Conservation (phyloP, 2,888 invertebrate genomes). For the Altica lythri region DNA sequence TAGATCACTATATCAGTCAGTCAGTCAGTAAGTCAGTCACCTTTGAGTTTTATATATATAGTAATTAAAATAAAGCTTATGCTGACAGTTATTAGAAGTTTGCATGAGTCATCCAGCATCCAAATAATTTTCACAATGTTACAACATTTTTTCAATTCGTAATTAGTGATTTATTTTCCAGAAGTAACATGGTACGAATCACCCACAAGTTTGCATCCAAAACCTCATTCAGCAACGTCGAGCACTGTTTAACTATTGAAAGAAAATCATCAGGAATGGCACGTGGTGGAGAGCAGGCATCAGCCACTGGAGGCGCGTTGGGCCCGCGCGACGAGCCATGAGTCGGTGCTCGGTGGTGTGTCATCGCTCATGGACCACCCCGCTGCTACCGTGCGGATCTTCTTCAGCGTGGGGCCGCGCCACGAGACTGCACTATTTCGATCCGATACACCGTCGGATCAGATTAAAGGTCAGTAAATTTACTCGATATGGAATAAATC, state of each 20-base stretch:
- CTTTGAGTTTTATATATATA: too few species aligned
- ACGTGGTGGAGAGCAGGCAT: slow-evolving; percentile 1
- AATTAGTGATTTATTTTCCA: slow-evolving; percentile 10
- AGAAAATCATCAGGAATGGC: neutral
- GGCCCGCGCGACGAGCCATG: slow-evolving; percentile 62
- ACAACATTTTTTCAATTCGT: neutral
- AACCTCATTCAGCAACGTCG: neutral
- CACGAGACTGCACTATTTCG: slow-evolving; percentile 56
- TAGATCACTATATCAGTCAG: too few species aligned
- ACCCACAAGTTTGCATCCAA: neutral
- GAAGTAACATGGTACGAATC: slow-evolving; percentile 21
- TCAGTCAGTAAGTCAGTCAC: too few species aligned
- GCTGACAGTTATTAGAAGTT: too few species aligned
- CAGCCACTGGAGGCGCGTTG: slow-evolving; percentile 9
- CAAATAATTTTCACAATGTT: too few species aligned
- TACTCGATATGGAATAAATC: neutral
- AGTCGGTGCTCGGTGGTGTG: slow-evolving; percentile 58
- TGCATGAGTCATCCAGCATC: too few species aligned
- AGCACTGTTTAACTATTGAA: too few species aligned
- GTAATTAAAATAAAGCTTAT: too few species aligned
- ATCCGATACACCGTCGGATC: slow-evolving; percentile 54
- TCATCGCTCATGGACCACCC: slow-evolving; percentile 59
- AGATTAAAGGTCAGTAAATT: slow-evolving; percentile 53
- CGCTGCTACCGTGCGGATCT: slow-evolving; percentile 57
- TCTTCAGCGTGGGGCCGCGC: slow-evolving; percentile 57